Conservation (phyloP, 2,888 invertebrate species). For the Eupsilia transversa region DNA sequence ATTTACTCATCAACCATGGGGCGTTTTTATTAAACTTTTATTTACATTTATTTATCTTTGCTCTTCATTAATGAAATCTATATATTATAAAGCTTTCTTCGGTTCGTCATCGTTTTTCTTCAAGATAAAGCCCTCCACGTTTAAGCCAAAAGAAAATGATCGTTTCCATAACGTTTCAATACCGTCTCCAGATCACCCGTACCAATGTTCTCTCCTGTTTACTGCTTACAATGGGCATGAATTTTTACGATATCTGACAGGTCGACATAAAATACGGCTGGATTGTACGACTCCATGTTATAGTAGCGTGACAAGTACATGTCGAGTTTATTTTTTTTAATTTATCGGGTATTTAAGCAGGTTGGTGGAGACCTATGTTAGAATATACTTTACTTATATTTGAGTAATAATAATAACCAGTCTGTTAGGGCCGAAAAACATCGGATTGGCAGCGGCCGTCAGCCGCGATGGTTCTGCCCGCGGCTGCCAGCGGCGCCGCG, state of each 20-base stretch:
- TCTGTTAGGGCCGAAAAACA: too few relatives aligned
- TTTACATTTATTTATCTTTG: too few relatives aligned
- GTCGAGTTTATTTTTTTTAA: constrained; percentile 41
- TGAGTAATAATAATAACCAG: background rate
- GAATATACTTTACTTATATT: background rate
- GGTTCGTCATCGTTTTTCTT: too few relatives aligned
- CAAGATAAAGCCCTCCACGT: too few relatives aligned
- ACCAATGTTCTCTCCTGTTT: constrained; percentile 51
- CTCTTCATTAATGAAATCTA: too few relatives aligned
- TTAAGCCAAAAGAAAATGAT: too few relatives aligned
- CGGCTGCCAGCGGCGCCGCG: too few relatives aligned
- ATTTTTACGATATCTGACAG: constrained; percentile 68
- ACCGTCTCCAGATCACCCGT: constrained; percentile 11
- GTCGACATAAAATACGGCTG: constrained; percentile 61
- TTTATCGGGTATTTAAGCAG: constrained; percentile 31
- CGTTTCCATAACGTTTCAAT: constrained; percentile 35
- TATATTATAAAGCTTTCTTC: too few relatives aligned
- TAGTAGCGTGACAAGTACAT: constrained; percentile 53
- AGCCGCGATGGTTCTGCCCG: too few relatives aligned
- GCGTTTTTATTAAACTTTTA: too few relatives aligned
- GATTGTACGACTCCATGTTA: constrained; percentile 53
- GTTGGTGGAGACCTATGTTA: background rate
- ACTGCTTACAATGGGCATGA: constrained; percentile 55
- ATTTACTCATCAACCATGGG: too few relatives aligned
- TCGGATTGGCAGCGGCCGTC: too few relatives aligned